phyloP scores from a whole-genome alignment of 2,797 vertebrate genomes.

The Aratinga solstitialis region DNA sequence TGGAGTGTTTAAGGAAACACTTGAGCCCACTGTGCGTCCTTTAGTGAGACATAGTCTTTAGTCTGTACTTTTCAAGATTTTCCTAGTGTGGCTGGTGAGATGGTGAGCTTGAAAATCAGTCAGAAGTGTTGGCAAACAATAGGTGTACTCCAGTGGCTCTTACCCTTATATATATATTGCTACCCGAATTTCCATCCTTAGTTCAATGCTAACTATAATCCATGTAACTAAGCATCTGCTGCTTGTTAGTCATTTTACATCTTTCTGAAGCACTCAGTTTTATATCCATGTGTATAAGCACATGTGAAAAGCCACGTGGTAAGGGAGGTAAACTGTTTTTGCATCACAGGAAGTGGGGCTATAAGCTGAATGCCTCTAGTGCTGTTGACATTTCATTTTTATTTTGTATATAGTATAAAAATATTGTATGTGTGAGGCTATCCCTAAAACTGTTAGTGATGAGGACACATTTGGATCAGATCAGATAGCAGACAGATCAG shows the following conservation, averaged over 20 bases:
- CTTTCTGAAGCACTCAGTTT: neutral
- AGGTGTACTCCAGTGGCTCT: neutral
- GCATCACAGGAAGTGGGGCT: neutral
- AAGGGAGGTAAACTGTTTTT: neutral
- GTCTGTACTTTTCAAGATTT: neutral
- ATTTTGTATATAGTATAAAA: neutral
- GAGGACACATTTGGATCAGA: neutral
- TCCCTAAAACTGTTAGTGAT: neutral
- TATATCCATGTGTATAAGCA: accelerated
- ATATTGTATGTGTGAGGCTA: neutral
- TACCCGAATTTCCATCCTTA: neutral
- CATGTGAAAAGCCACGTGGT: neutral
- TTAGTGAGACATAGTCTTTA: neutral
- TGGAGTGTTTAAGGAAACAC: neutral
- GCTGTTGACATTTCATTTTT: neutral
- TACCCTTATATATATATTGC: neutral
- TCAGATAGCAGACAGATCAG: neutral
- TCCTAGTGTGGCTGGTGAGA: neutral
- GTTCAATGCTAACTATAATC: neutral
- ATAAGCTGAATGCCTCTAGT: neutral
- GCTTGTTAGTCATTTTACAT: neutral
- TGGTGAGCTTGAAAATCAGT: neutral
- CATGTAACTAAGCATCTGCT: neutral
- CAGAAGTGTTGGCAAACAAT: neutral
- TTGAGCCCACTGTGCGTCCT: neutral